Evolutionary conservation across 2,113 vertebrate genomes (phyloP), one percentile per base, ranked within the genome.

Genomic region (Psittacula cyanocephala): DNA sequence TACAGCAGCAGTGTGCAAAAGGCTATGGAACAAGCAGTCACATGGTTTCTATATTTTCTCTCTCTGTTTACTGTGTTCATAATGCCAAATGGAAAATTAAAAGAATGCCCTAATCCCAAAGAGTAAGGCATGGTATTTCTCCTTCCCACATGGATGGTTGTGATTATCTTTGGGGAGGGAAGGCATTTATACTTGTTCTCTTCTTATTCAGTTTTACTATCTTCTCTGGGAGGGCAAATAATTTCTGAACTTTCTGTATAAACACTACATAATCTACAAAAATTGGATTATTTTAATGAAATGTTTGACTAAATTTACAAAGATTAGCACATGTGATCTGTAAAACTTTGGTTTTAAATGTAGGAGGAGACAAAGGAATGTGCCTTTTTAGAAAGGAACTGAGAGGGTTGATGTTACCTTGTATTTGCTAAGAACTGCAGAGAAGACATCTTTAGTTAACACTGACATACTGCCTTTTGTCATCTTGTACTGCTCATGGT

Each of bases 401-500:
- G 59, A 14, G 46, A 43, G 68, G 19, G 52, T 19, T 72, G 85
- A 59, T 95, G 19, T 43, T 87, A 97, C 96, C 96, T 81, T 83
- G 82, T 37, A 77, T 96, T 39, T 98, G 88, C 98, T 98, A 84
- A 98, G 97, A 43, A 80, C 98, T 94, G 97, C 97, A 93, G 97
- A 97, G 97, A 98, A 98, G 85, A 93, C 87, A 77, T 96, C 96
- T 91, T 98, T 97, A 31, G 97, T 95, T 80, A 98, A 98, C 25
- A 76, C 93, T 25, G 98, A 98, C 85, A 97, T 97, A 22, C 98
- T 98, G 97, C 98, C 97, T 24, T 98, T 84, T 99, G 92, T 98
- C 97, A 72, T 98, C 98, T 64, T 97, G 98, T 91, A 98, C 98
- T 39, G 78, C 97, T 91, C 43, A 98, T 93, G 10, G 93, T 97